These are phyloP conservation scores for Xenopus tropicalis DNA, from an alignment of 2,113 vertebrate species.

Conservation along the genomic window UCB_Xtro_10.0 CM004443.2:202616501-202617000, in stretches of 20 bases:
- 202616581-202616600: too few relatives aligned
- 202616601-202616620: neutral
- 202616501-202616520: neutral
- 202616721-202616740: constrained; percentile 1
- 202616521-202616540: neutral
- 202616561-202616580: neutral
- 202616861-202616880: neutral
- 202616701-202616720: neutral
- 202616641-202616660: too few relatives aligned
- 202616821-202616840: neutral
- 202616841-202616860: neutral
- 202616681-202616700: too few relatives aligned
- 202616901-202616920: too few relatives aligned
- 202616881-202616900: too few relatives aligned
- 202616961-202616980: too few relatives aligned
- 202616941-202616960: too few relatives aligned
- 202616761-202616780: neutral
- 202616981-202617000: too few relatives aligned
- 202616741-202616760: neutral
- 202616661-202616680: too few relatives aligned
- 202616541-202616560: neutral
- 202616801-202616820: constrained; percentile 3
- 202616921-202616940: too few relatives aligned
- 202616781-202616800: constrained; percentile 11
- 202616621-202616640: neutral